Conservation (phyloP, 2,888 invertebrate genomes). For the Drosophila borealis region DNA sequence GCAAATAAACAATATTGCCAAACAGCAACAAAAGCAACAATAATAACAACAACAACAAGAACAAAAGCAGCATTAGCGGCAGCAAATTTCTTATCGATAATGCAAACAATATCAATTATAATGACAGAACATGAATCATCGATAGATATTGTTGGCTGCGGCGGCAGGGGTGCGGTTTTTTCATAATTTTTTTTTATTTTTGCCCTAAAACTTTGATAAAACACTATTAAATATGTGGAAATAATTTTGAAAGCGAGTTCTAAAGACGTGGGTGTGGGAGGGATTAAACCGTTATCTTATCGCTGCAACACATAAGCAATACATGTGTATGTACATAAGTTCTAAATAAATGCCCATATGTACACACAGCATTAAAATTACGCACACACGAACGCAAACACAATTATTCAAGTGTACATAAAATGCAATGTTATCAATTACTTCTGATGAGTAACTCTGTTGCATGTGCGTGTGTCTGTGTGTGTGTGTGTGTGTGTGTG, state of each 20-base stretch:
- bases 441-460: conserved; percentile 23
- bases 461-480: background rate
- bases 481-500: background rate
- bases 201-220: conserved; percentile 4
- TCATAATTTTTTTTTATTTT: background rate
- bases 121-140: conserved; percentile 48
- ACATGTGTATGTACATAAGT: background rate
- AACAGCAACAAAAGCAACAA: conserved; percentile 7
- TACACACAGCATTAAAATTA: conserved; percentile 10
- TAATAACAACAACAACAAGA: conserved; percentile 2
- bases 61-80: conserved; percentile 2
- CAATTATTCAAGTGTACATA: conserved; percentile 6
- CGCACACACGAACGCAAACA: background rate
- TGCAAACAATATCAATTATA: conserved; percentile 49
- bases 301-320: conserved; percentile 1
- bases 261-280: background rate
- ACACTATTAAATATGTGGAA: conserved; percentile 9
- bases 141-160: conserved; percentile 4
- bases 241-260: background rate
- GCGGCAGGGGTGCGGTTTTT: background rate
- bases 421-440: conserved; percentile 39
- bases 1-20: background rate
- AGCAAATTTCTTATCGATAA: conserved; percentile 38
- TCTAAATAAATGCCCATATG: conserved; percentile 1
- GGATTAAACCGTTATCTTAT: conserved; percentile 24